Percentiles rank a stretch among this genome's conserved stretches.
Evolutionary conservation across 2,113 vertebrate genomes (phyloP).

Genomic region (Xyrauchen texanus): DNA sequence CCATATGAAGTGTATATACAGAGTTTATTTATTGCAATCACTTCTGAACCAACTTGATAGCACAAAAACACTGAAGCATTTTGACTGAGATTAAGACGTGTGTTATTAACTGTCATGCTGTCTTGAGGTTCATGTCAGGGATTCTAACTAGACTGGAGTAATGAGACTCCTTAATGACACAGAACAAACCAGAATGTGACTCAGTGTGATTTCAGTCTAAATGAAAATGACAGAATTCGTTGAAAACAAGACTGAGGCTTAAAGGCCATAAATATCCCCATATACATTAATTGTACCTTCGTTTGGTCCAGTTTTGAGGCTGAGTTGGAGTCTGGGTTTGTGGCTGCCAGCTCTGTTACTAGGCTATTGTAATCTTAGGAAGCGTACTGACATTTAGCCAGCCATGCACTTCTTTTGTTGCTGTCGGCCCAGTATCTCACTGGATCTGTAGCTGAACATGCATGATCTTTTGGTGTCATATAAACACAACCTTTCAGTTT

Average conservation of each 20-base stretch:
- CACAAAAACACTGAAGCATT: not conserved
- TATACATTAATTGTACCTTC: slow-evolving; percentile 1
- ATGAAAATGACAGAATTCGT: not conserved
- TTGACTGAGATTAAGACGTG: not conserved
- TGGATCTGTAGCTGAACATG: slow-evolving; percentile 66
- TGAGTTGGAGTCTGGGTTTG: slow-evolving; percentile 38
- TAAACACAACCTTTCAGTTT: slow-evolving; percentile 45
- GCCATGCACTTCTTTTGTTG: slow-evolving; percentile 75
- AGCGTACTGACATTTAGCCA: slow-evolving; percentile 68
- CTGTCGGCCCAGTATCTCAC: slow-evolving; percentile 57
- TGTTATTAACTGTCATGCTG: not conserved
- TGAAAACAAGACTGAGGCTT: slow-evolving; percentile 6
- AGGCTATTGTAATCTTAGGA: slow-evolving; percentile 64
- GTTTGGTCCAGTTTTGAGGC: slow-evolving; percentile 6
- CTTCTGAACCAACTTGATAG: not conserved
- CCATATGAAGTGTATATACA: too few relatives aligned
- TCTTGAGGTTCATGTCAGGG: not conserved
- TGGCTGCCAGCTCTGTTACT: slow-evolving; percentile 56
- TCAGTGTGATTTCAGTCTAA: slow-evolving; percentile 31
- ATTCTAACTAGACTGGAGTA: slow-evolving; percentile 13
- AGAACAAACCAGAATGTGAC: slow-evolving; percentile 36
- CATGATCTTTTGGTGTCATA: slow-evolving; percentile 54
- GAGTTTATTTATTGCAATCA: not conserved
- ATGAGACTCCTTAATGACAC: not conserved
- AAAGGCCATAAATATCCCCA: not conserved